Base-by-base conservation (phyloP, 2,113 vertebrate genomes). In the Phalacrocorax aristotelis region DNA sequence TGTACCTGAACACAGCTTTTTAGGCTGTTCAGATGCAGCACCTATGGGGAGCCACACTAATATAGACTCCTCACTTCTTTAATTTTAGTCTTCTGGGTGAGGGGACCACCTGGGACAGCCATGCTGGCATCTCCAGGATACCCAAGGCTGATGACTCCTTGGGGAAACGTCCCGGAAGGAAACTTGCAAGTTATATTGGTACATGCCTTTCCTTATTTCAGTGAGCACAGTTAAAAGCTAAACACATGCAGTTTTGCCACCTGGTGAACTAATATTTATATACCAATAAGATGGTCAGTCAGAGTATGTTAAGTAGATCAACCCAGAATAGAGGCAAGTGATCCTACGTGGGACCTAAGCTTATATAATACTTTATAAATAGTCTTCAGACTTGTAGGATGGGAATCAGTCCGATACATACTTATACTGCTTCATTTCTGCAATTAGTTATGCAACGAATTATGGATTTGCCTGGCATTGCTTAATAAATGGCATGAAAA, bases 21-120 rank as follows among this genome's bases (percentile, higher is more conserved):
- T 25, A 70, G 68, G 34, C 22, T 38, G 46, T 48, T 51, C 52
- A 38, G 51, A 19, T 76, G 70, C 58, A 76, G 62, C 42, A 51
- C 7, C 14, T 3, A 1, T n/a, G 25, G 14, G 51, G 5, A 91
- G 17, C 42, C 38, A 15, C 30, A 17, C 27, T 25, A 10, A 18
- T 25, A 15, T 0, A 52, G 29, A 12, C 49, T 46, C 13, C 49
- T 46, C 0, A 0, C 36, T 30, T 66, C 4, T n/a, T 54, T 9
- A 64, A 52, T 80, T 72, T 51, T 55, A 79, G 38, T 44, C 4
- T 52, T 61, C 22, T 27, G 54, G 48, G n/a, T 32, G 13, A 46
- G 55, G 60, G 55, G 25, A 66, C 42, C 25, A 18, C 32, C 36
- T 52, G 12, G 51, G 76, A 4, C 12, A 61, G 60, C 34, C 17